phyloP scores from a whole-genome alignment of 2,113 vertebrate species.

The Gallinago jamesoni region DNA sequence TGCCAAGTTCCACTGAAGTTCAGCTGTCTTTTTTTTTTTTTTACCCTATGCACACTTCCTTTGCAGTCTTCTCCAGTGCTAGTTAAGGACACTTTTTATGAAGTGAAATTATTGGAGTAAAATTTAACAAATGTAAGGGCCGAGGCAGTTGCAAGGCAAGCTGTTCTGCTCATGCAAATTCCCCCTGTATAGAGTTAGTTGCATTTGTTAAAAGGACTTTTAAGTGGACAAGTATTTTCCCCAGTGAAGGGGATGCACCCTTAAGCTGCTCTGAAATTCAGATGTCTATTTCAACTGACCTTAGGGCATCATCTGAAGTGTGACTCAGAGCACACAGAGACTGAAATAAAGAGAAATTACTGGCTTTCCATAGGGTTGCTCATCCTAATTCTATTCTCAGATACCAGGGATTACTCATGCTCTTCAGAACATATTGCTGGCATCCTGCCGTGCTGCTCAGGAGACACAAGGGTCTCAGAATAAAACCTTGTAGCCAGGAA shows the following conservation, averaged over 20 bases:
- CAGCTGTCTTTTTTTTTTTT: not conserved
- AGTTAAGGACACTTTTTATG: slow-evolving; percentile 1
- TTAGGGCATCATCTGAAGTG: not conserved
- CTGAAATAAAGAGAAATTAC: not conserved
- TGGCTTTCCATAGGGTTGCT: not conserved
- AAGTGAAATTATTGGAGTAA: not conserved
- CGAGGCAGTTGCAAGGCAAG: not conserved
- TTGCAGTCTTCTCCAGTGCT: not conserved
- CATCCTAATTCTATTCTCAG: slow-evolving; percentile 32
- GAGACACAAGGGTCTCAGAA: not conserved
- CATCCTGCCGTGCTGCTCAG: not conserved
- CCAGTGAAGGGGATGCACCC: not conserved
- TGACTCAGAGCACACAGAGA: slow-evolving; percentile 20
- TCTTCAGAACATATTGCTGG: slow-evolving; percentile 13
- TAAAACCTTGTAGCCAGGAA: not conserved
- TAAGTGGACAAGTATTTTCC: not conserved
- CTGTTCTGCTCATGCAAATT: not conserved
- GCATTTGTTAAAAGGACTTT: not conserved
- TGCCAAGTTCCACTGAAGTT: slow-evolving; percentile 19
- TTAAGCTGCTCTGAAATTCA: not conserved
- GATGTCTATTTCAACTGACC: not conserved
- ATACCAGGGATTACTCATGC: slow-evolving; percentile 19
- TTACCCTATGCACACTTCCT: not conserved
- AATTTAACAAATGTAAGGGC: not conserved
- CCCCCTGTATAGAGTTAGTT: not conserved